Evolutionary conservation across 1,140 invertebrate species (phyloP).

Genomic region (Colletes latitarsis): DNA sequence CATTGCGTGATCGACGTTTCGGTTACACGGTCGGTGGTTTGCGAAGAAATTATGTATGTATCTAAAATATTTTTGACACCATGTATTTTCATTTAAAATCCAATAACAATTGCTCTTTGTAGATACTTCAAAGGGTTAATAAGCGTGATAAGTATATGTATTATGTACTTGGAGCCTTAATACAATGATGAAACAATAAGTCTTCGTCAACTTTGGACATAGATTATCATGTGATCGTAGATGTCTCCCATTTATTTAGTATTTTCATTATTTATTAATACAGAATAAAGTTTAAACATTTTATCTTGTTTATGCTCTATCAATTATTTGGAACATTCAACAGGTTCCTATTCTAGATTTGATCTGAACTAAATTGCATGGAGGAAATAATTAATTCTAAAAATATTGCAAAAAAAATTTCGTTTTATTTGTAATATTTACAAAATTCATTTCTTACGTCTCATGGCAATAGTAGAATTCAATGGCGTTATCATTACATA

Average conservation of each 20-base stretch:
- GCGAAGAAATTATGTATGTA: no score
- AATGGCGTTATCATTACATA: not conserved
- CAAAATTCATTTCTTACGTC: not conserved
- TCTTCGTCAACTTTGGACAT: not conserved
- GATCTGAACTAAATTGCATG: no score
- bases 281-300: constrained; percentile 53
- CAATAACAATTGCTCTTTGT: not conserved
- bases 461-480: not conserved
- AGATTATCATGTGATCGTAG: constrained; percentile 35
- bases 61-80: not conserved
- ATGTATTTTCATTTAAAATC: not conserved
- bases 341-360: not conserved
- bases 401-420: not conserved
- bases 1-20: not conserved
- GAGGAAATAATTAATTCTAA: not conserved
- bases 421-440: constrained; percentile 10
- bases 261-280: constrained; percentile 69
- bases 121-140: constrained; percentile 21
- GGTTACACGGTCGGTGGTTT: not conserved
- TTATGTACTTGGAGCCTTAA: constrained; percentile 11
- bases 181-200: not conserved
- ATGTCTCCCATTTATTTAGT: constrained; percentile 41
- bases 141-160: not conserved
- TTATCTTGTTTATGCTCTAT: not conserved
- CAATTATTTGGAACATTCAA: not conserved